These are phyloP conservation scores for Pseudopleuronectes americanus DNA, from an alignment of 2,797 vertebrate genomes.

Conservation along the genomic window DNA sequence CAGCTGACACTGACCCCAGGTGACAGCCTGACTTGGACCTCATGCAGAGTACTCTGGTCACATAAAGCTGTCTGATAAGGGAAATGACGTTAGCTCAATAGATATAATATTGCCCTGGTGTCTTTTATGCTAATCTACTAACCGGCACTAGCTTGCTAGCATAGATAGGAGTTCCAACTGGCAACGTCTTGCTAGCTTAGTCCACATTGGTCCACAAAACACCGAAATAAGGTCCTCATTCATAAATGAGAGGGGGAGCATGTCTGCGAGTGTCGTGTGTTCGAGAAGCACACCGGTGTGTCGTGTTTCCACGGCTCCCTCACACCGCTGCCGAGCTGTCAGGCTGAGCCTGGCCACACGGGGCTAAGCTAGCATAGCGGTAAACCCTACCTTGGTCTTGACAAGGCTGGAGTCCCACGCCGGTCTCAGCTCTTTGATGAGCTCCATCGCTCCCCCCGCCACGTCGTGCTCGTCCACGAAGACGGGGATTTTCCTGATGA, in stretches of 20 bases:
- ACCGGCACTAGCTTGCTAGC: not conserved
- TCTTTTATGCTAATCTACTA: not conserved
- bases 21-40: slow-evolving; percentile 9
- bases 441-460: slow-evolving; percentile 88
- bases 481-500: slow-evolving; percentile 83
- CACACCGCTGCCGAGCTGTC: slow-evolving; percentile 36
- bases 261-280: no score
- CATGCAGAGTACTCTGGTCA: not conserved
- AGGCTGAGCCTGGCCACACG: slow-evolving; percentile 51
- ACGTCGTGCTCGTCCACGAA: slow-evolving; percentile 90
- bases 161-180: not conserved
- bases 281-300: rapidly evolving
- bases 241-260: rapidly evolving
- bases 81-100: not conserved
- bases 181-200: slow-evolving; percentile 10
- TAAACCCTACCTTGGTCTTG: slow-evolving; percentile 86
- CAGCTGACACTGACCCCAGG: slow-evolving; percentile 40
- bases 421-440: slow-evolving; percentile 92
- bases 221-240: not conserved
- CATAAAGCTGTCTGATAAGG: not conserved
- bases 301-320: not conserved
- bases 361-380: slow-evolving; percentile 43
- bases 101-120: not conserved
- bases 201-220: not conserved
- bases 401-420: slow-evolving; percentile 85